Base-by-base conservation (phyloP, 2,113 vertebrate species). In the Isichthys henryi region DNA sequence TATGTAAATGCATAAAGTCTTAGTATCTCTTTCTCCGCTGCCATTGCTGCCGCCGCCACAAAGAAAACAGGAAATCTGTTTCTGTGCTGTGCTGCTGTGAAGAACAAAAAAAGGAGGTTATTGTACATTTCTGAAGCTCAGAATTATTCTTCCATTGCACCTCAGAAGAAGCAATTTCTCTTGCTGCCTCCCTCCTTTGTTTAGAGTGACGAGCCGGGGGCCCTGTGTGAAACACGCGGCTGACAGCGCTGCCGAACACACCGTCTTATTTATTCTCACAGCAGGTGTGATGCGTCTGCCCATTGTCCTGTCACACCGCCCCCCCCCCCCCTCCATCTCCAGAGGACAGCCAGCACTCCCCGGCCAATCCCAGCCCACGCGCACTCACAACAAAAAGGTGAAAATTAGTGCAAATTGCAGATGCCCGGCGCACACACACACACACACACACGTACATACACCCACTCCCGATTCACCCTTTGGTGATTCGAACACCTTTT, bases 321-420 rank as follows among this genome's bases (percentile, higher is more conserved):
- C 93, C 45, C n/a, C 66, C 91, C 92, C 88, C 92, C 88, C 93
- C 87, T 93, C 23, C 13, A 77, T 91, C 92, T 89, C 92, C 90
- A 31, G 91, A 94, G 87, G 62, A 90, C 88, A 92, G 88, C 35
- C 90, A 39, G 45, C 91, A 91, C 90, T 91, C 92, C 91, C 92
- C 80, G 86, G 93, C 93, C 94, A 95, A 93, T 94, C 94, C 94
- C 93, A 93, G 94, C 95, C 94, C 93, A 94, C 91, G 94, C 93
- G 93, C 95, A 95, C 95, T 95, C 93, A 92, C 94, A 94, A 94
- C 94, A 95, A 95, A 95, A 96, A 95, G 93, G 95, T 95, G 96
- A 95, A 96, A 96, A 96, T 96, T 93, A 95, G 95, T 96, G 95
- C 95, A 96, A 96, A 96, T 96, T 96, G 94, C 94, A 93, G 95